A percentile compares a stretch with the other conserved stretches of the same genome.
These are phyloP conservation scores for Malacoraja senta DNA, from an alignment of 2,797 vertebrate species.

Conservation along the genomic window DNA sequence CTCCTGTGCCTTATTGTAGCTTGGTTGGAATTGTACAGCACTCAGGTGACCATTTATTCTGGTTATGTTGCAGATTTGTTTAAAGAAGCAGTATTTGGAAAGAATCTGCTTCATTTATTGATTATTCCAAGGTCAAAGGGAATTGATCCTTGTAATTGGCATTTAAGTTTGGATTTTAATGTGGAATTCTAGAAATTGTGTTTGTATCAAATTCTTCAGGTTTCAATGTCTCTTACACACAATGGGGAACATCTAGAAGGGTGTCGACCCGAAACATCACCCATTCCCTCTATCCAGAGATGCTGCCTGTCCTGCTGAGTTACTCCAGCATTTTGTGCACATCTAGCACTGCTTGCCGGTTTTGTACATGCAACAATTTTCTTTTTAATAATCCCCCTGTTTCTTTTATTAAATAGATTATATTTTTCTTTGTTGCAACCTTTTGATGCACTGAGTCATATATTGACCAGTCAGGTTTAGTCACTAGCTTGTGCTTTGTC, in stretches of 20 bases:
- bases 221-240: background rate
- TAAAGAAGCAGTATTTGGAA: background rate
- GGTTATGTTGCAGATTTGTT: background rate
- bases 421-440: too few species aligned
- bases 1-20: background rate
- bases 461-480: background rate
- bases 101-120: background rate
- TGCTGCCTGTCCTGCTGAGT: too few species aligned
- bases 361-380: background rate
- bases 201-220: background rate
- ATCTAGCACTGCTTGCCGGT: background rate
- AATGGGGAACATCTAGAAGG: background rate
- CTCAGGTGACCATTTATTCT: background rate
- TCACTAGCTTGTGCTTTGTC: background rate
- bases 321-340: too few species aligned
- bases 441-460: background rate
- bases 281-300: too few species aligned
- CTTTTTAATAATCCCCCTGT: background rate
- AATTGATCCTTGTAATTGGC: background rate
- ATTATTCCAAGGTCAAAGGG: background rate
- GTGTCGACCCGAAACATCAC: too few species aligned
- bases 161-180: background rate
- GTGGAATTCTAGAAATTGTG: background rate
- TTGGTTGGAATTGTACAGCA: background rate
- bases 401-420: too few species aligned